Evolutionary conservation across 2,888 invertebrate species (phyloP), one percentile per base, ranked within the genome.

Genomic region (Orgyia antiqua): DNA sequence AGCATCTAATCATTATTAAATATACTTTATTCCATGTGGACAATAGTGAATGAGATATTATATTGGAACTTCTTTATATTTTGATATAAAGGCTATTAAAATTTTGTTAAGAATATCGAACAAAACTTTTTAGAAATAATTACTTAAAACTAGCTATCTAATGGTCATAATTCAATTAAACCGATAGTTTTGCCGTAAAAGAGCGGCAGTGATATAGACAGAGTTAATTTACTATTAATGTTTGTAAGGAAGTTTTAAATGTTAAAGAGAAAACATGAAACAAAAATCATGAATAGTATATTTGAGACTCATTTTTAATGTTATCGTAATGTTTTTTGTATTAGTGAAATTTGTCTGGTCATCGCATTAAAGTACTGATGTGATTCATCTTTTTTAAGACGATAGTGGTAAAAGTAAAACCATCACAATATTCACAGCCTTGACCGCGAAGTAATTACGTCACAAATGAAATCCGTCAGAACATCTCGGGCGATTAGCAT

Each of bases 401-500:
- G 27, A 15, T 12, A 28, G 6, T 10, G 35, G 50, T 51, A 59
- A 74, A 72, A 73, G 69, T 65, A 62, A 71, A 68, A 63, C 49
- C 45, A 51, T 52, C 41, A 48, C 33, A 55, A 53, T 54, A 52
- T 50, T 42, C 28, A 38, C 52, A 62, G 63, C 65, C 51, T 52
- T 50, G 54, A 48, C 54, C 51, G 48, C 45, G 30, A 65, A 67
- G 45, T 44, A 43, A 69, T 69, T 70, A 54, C 66, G 58, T 69
- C 58, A 65, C 61, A 57, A 67, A 61, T 57, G 56, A 67, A 66
- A 62, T 65, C 48, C 37, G 38, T 51, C 49, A 55, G 51, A 51
- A 51, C 55, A 60, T 61, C 58, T 58, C 45, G 37, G 39, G 6
- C 49, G 51, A 71, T 71, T 68, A 58, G 54, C 62, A 68, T 77